Percentiles rank a stretch among this genome's conserved stretches.
Evolutionary conservation across 2,797 vertebrate genomes (phyloP).

Genomic region (Myotis vivesi): DNA sequence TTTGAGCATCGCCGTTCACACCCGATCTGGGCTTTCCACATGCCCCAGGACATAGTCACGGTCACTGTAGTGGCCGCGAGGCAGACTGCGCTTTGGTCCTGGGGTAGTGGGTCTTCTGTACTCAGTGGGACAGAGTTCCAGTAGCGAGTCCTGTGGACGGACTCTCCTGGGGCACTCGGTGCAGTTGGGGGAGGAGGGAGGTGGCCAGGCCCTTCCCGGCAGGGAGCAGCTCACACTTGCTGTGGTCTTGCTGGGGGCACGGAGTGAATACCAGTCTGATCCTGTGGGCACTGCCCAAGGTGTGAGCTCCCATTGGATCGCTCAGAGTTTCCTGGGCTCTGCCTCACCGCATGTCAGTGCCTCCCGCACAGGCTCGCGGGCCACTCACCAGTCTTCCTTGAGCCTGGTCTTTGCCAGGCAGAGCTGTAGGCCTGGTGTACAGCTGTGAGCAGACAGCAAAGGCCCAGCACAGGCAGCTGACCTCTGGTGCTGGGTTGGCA

Average conservation of each 20-base stretch:
- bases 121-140: background rate
- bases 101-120: rapidly evolving
- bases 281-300: rapidly evolving
- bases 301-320: background rate
- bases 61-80: too few species aligned
- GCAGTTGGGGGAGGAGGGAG: background rate
- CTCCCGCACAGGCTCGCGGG: background rate
- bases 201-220: background rate
- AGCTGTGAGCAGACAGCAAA: background rate
- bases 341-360: background rate
- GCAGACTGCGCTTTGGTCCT: rapidly evolving
- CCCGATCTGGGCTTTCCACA: too few species aligned
- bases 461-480: background rate
- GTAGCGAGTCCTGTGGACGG: rapidly evolving
- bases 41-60: background rate
- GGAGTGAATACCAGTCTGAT: rapidly evolving
- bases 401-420: background rate
- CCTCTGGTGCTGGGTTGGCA: rapidly evolving
- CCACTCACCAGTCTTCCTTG: background rate
- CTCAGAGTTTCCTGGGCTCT: background rate
- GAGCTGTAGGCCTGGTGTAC: background rate
- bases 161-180: too few species aligned
- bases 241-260: background rate
- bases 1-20: background rate
- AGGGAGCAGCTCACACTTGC: background rate